A percentile compares a stretch with the other conserved stretches of the same genome.
Conservation (phyloP, 37 sponge, comb jelly and placozoan genomes). For the Agelas oroides region DNA sequence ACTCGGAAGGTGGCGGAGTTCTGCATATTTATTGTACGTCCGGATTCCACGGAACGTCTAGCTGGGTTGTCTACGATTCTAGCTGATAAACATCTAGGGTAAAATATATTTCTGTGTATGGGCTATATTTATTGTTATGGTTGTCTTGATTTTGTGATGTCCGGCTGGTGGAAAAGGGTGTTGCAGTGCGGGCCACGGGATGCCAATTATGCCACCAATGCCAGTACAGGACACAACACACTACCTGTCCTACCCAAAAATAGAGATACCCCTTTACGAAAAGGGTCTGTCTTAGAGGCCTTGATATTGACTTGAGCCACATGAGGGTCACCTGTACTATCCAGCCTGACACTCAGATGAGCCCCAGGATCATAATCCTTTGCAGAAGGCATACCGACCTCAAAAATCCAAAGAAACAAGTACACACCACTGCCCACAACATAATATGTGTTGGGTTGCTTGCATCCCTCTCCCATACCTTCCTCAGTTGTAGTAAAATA, state of each 20-base stretch:
- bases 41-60: not conserved
- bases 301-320: too few species aligned
- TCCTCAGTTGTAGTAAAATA: too few species aligned
- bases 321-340: too few species aligned
- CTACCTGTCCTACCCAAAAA: not conserved
- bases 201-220: not conserved
- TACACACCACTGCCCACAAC: slow-evolving; percentile 35
- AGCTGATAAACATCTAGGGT: too few species aligned
- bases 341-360: too few species aligned
- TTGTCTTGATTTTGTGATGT: too few species aligned
- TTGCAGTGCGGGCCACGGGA: not conserved
- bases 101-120: too few species aligned
- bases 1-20: slow-evolving; percentile 1
- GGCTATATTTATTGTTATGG: too few species aligned
- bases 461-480: too few species aligned
- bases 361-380: too few species aligned
- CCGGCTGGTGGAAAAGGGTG: too few species aligned
- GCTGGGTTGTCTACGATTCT: not conserved
- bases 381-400: slow-evolving; percentile 1
- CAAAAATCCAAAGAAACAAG: slow-evolving; percentile 45
- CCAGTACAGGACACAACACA: not conserved
- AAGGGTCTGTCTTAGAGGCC: not conserved
- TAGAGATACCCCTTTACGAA: not conserved
- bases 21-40: not conserved
- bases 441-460: not conserved